phyloP scores from a whole-genome alignment of 1,140 invertebrate species.

The Harlomillsia oculata region DNA sequence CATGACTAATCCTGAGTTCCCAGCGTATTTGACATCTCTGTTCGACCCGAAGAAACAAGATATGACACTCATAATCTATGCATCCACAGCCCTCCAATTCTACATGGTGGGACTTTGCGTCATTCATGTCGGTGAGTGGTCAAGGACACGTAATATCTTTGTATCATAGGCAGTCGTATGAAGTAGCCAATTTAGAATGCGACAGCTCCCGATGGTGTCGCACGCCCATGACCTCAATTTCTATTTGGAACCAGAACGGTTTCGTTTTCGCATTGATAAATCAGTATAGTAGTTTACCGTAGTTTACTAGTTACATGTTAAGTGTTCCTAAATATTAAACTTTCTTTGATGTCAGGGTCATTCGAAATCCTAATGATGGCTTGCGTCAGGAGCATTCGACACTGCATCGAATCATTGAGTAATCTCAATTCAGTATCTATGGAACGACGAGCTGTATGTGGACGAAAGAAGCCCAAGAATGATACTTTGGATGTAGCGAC shows the following conservation, averaged over 20 bases:
- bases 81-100: slow-evolving; percentile 26
- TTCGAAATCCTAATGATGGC: slow-evolving; percentile 36
- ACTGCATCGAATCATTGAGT: slow-evolving; percentile 32
- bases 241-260: no score
- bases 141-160: neutral
- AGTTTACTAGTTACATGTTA: no score
- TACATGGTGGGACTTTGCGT: slow-evolving; percentile 33
- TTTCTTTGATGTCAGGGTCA: slow-evolving; percentile 11
- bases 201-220: no score
- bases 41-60: slow-evolving; percentile 19
- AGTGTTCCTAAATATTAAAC: neutral
- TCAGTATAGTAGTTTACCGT: no score
- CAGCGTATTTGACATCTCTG: slow-evolving; percentile 28
- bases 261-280: no score
- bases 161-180: neutral
- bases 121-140: slow-evolving; percentile 19
- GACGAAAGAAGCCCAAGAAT: slow-evolving; percentile 35
- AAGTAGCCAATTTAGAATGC: no score
- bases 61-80: slow-evolving; percentile 15
- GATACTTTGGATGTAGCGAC: slow-evolving; percentile 35
- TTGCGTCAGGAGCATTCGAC: slow-evolving; percentile 33
- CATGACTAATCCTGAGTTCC: slow-evolving; percentile 24
- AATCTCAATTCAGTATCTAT: slow-evolving; percentile 29
- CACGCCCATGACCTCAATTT: no score
- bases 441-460: slow-evolving; percentile 34